A percentile compares a stretch with the other conserved stretches of the same genome.
phyloP scores from a whole-genome alignment of 2,797 vertebrate genomes.

The Allenopithecus nigroviridis region DNA sequence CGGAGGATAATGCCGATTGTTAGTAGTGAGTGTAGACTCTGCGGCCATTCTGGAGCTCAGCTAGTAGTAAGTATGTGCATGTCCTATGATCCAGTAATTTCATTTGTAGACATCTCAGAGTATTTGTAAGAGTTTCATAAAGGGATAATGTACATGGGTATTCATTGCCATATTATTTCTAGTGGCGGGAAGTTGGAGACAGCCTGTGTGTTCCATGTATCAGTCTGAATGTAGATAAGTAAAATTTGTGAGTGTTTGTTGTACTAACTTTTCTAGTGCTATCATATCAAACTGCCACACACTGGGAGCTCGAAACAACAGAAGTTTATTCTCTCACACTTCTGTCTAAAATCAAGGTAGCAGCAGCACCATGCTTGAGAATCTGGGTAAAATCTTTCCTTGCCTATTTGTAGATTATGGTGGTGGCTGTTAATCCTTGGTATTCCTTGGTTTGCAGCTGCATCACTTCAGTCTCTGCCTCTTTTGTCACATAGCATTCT shows the following conservation, averaged over 20 bases:
- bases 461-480: not conserved
- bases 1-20: not conserved
- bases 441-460: not conserved
- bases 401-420: not conserved
- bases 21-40: not conserved
- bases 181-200: not conserved
- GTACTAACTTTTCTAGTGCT: not conserved
- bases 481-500: not conserved
- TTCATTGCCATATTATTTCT: constrained; percentile 11
- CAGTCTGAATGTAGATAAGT: not conserved
- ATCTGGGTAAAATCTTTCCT: constrained; percentile 7
- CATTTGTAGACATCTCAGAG: not conserved
- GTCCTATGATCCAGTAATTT: not conserved
- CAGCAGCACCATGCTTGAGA: not conserved
- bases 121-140: constrained; percentile 36
- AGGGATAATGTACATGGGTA: not conserved
- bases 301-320: not conserved
- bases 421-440: constrained; percentile 16
- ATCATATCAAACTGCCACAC: not conserved
- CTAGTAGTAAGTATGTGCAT: not conserved
- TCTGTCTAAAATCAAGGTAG: not conserved
- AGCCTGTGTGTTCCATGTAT: not conserved
- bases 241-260: not conserved
- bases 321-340: not conserved
- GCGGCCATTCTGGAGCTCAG: not conserved